phyloP scores from a whole-genome alignment of 2,113 vertebrate species.

The Strigops habroptila region DNA sequence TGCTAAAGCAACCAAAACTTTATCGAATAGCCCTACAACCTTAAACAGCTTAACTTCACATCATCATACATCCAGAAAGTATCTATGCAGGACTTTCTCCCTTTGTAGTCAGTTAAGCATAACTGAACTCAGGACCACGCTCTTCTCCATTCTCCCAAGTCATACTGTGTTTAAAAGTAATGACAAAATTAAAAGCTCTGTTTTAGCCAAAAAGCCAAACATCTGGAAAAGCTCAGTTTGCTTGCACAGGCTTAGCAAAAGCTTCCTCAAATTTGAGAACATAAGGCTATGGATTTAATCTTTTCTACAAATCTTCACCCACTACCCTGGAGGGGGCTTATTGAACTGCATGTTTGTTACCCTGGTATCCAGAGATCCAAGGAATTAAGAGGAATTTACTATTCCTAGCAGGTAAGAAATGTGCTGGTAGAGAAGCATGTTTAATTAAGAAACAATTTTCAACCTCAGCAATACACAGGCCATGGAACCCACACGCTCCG shows the following conservation, averaged over 20 bases:
- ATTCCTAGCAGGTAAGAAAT: background rate
- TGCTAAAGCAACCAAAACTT: background rate
- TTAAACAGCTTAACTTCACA: background rate
- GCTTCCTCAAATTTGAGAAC: background rate
- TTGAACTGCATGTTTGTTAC: rapidly evolving
- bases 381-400: background rate
- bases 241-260: background rate
- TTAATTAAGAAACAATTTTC: background rate
- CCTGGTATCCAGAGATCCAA: background rate
- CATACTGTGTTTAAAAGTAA: background rate
- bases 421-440: background rate
- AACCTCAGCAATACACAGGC: background rate
- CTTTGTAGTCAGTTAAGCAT: background rate
- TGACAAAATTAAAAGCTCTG: background rate
- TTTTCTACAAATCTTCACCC: background rate
- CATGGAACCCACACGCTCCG: background rate
- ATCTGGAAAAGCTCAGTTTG: background rate
- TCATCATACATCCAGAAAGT: background rate
- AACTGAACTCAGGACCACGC: background rate
- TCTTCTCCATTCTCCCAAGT: background rate
- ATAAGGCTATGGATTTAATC: rapidly evolving
- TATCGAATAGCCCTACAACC: background rate
- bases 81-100: background rate
- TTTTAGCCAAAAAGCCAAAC: background rate
- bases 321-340: background rate